Conservation (phyloP, 2,113 vertebrate genomes). For the Pseudorhombus dupliciocellatus region DNA sequence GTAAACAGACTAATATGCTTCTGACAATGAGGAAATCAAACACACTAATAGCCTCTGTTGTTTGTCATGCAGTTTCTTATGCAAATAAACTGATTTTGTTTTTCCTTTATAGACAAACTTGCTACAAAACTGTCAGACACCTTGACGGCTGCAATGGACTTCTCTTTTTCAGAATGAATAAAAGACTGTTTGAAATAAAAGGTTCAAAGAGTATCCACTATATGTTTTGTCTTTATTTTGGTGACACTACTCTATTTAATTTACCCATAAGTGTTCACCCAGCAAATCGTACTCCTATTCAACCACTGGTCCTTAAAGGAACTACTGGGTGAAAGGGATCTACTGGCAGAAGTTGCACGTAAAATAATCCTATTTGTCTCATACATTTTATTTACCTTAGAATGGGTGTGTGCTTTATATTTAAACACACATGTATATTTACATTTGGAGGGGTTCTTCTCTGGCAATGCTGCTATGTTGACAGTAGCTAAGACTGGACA, state of each 20-base stretch:
- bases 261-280: too few species aligned
- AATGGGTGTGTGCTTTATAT: too few species aligned
- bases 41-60: neutral
- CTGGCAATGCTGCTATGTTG: neutral
- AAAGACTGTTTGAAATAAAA: slow-evolving; percentile 23
- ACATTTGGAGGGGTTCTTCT: neutral
- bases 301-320: too few species aligned
- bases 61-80: neutral
- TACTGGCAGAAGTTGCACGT: too few species aligned
- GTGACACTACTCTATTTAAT: too few species aligned
- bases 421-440: neutral
- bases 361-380: too few species aligned
- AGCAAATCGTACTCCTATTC: too few species aligned
- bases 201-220: neutral
- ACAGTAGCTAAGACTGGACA: too few species aligned
- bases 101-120: slow-evolving; percentile 82
- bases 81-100: neutral
- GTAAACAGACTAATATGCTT: too few species aligned
- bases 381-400: too few species aligned
- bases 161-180: slow-evolving; percentile 75
- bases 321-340: too few species aligned
- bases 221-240: slow-evolving; percentile 24
- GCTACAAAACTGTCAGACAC: slow-evolving; percentile 86
- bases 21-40: too few species aligned
- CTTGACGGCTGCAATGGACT: slow-evolving; percentile 85